phyloP scores from a whole-genome alignment of 2,888 invertebrate species.

The Minunthozetes semirufus region DNA sequence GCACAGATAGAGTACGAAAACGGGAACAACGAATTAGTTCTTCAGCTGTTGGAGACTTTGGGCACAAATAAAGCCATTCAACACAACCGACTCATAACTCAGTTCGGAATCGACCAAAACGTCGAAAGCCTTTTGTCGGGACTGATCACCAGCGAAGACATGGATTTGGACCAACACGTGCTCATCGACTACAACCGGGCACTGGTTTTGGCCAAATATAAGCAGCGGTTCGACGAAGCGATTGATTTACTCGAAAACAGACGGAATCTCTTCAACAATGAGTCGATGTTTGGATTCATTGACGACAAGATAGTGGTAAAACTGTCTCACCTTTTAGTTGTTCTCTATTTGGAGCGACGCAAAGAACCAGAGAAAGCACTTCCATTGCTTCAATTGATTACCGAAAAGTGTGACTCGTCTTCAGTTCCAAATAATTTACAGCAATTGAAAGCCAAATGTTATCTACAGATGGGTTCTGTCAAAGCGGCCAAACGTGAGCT shows the following conservation, averaged over 20 bases:
- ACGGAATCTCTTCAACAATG: constrained; percentile 5
- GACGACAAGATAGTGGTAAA: constrained; percentile 15
- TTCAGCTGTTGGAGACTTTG: constrained; percentile 21
- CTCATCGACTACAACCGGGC: constrained; percentile 30
- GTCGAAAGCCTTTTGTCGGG: background rate
- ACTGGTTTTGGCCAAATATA: constrained; percentile 30
- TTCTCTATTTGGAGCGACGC: constrained; percentile 24
- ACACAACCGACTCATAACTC: constrained; percentile 30
- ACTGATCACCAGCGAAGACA: constrained; percentile 20
- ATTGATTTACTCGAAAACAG: constrained; percentile 32
- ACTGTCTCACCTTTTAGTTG: constrained; percentile 23
- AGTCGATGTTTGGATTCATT: constrained; percentile 6
- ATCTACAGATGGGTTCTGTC: constrained; percentile 55
- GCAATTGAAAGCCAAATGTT: constrained; percentile 51
- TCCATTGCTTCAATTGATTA: constrained; percentile 1
- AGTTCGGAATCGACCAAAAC: constrained; percentile 26
- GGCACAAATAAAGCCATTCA: constrained; percentile 17
- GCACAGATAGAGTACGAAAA: constrained; percentile 30
- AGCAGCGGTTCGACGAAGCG: constrained; percentile 13
- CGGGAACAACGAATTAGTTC: background rate
- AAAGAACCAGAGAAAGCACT: constrained; percentile 21
- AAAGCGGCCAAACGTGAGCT: constrained; percentile 50
- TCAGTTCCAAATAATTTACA: constrained; percentile 20
- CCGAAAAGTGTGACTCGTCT: constrained; percentile 13
- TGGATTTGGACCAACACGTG: constrained; percentile 29